These are phyloP conservation scores for Drosophila differens DNA, from an alignment of 2,888 invertebrate species.

Conservation along the genomic window DNA sequence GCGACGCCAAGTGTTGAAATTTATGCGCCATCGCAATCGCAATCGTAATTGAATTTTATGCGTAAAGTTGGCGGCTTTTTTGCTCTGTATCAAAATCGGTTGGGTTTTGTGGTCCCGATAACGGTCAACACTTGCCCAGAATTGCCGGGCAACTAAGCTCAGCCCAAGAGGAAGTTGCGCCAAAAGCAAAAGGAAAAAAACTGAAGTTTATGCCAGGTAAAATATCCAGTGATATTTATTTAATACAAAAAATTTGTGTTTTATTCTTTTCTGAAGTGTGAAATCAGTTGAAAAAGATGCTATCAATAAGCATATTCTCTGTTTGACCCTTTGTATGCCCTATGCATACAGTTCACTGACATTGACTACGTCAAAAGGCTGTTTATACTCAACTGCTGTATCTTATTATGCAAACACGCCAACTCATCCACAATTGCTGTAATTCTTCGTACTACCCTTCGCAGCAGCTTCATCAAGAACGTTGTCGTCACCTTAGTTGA, in stretches of 20 bases:
- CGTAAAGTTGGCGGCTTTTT: conserved; percentile 57
- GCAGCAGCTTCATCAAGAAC: not conserved
- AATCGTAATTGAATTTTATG: conserved; percentile 78
- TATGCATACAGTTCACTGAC: conserved; percentile 23
- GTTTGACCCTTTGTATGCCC: not conserved
- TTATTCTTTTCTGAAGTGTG: not conserved
- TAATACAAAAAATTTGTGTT: conserved; percentile 3
- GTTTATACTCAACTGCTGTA: conserved; percentile 17
- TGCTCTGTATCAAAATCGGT: conserved; percentile 20
- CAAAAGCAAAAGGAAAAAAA: conserved; percentile 10
- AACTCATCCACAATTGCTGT: conserved; percentile 19
- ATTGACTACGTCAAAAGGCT: conserved; percentile 16
- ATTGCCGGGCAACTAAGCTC: conserved; percentile 24
- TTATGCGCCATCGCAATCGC: conserved; percentile 49
- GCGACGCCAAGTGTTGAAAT: conserved; percentile 63
- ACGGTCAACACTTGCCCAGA: conserved; percentile 43
- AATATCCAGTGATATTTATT: conserved; percentile 20
- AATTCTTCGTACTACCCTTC: not conserved
- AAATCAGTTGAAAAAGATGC: not conserved
- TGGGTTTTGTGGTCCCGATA: conserved; percentile 38
- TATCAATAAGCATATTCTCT: not conserved
- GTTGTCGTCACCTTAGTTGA: conserved; percentile 56
- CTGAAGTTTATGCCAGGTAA: conserved; percentile 46
- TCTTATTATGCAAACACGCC: conserved; percentile 39
- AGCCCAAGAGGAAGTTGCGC: not conserved